Evolutionary conservation across 2,888 invertebrate species (phyloP), one percentile per base, ranked within the genome.

Genomic region (Stegana nigrithorax): DNA sequence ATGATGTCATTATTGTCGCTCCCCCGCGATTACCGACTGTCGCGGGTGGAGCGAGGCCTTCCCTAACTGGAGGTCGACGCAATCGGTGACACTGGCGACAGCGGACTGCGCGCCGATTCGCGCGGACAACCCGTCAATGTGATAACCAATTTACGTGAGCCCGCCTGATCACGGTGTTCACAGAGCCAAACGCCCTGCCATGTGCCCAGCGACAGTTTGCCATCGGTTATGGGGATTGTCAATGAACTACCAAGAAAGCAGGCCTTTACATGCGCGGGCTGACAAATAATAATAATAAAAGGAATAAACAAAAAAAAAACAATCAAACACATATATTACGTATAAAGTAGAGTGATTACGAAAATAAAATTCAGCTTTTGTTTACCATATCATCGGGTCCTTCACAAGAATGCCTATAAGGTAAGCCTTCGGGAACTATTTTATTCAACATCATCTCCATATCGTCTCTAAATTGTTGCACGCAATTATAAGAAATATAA

Each of bases 391-490:
- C 97, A 87, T 98, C 98, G 71, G 97, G 97, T 73, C 98, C 98
- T 89, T 98, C 98, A 87, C 96, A 96, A 69, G 95, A 95, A 88
- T 98, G 98, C 87, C 95, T 91, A 87, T 97, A 98, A 81, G 94
- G 94, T 87, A 96, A 90, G 81, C 94, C 96, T 91, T 98, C 97
- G 86, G 97, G 97, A 87, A 98, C 95, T 87, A 98, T 94, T 91
- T 96, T 96, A 88, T 97, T 97, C 87, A 98, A 90, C 95, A 98
- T 96, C 96, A 97, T 97, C 88, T 98, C 97, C 96, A 97, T 97
- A 86, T 98, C 98, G 86, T 96, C 96, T 87, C 96, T 91, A 68
- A 32, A 19, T 21, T 51, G n/a, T 23, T 17, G n/a, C n/a, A n/a
- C n/a, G n/a, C n/a, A n/a, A n/a, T n/a, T n/a, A n/a, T 8, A 45